Evolutionary conservation across 2,888 invertebrate genomes (phyloP), one percentile per base, ranked within the genome.

Genomic region (Exocentrus adspersus): DNA sequence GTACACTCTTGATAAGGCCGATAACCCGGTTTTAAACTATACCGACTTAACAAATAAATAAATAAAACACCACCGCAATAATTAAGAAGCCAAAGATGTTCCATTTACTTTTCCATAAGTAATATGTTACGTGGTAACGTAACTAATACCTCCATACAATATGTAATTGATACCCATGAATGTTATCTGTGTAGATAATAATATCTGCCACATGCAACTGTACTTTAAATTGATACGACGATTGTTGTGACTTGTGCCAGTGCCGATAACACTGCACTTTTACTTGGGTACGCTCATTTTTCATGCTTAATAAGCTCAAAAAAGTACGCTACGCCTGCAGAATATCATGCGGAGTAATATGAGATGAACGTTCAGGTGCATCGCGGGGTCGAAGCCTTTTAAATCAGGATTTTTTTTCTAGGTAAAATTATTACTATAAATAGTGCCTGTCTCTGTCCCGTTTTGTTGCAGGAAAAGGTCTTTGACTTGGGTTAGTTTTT

Each of bases 221-320:
- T 9, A 17, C 12, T 28, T 54, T 43, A 68, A 68, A 64, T 66
- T 46, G 62, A 68, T 68, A 54, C 60, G 14, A 41, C 43, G 32
- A 46, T 65, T 65, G 62, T 67, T 65, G 61, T 65, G 69, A 65
- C 69, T 67, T 69, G 69, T 67, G 69, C 69, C 68, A 46, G 43
- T 28, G 46, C 20, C 54, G 68, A 65, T 68, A 68, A 68, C 59
- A 48, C 37, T 60, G 43, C 28, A 53, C n/a, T n/a, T 61, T 46
- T 56, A 54, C 54, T 54, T 48, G 54, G n/a, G 43, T 54, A 43
- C 14, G 30, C 28, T 42, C 28, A 10, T 43, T 24, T 28, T 43
- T 12, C 21, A 54, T 16, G 43, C 43, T 43, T 54, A 54, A 24
- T 43, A 43, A 28, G 54, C 54, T 43, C 16, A 17, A 28, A 21